phyloP scores from a whole-genome alignment of 1,140 invertebrate genomes.

The Dreissena rostriformis region DNA sequence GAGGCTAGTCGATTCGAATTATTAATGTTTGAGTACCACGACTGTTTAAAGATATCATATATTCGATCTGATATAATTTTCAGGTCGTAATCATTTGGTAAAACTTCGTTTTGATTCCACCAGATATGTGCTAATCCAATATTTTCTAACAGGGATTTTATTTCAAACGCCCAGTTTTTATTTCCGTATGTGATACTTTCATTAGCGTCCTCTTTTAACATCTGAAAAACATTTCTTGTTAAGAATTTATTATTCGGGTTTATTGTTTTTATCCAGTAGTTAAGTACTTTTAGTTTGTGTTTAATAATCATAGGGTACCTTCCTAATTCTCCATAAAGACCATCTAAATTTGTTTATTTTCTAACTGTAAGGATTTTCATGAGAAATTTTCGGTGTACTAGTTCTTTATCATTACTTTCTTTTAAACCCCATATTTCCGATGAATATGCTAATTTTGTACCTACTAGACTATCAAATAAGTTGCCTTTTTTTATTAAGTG shows the following conservation, averaged over 20 bases:
- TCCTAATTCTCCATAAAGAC: slow-evolving; percentile 32
- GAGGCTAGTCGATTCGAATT: slow-evolving; percentile 10
- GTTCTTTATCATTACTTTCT: not conserved
- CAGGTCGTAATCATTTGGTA: not conserved
- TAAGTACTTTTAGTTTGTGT: slow-evolving; percentile 2
- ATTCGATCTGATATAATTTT: not conserved
- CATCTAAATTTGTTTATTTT: slow-evolving; percentile 25
- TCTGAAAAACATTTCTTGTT: slow-evolving; percentile 1
- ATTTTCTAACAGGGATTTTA: slow-evolving; percentile 16
- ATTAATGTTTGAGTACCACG: slow-evolving; percentile 9
- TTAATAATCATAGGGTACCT: slow-evolving; percentile 9
- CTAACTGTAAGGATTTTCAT: slow-evolving; percentile 27
- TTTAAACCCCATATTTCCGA: slow-evolving; percentile 8
- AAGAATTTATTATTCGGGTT: slow-evolving; percentile 15
- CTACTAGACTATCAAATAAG: slow-evolving; percentile 31
- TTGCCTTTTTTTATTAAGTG: slow-evolving; percentile 1
- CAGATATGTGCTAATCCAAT: slow-evolving; percentile 25
- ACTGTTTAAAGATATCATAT: slow-evolving; percentile 20
- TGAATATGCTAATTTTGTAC: slow-evolving; percentile 12
- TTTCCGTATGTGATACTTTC: slow-evolving; percentile 1
- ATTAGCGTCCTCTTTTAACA: not conserved
- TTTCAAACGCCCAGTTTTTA: slow-evolving; percentile 8
- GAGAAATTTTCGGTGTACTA: slow-evolving; percentile 14
- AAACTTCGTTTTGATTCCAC: not conserved
- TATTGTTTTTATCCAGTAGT: not conserved